Evolutionary conservation across 2,797 vertebrate species (phyloP), one percentile per base, ranked within the genome.

Genomic region (Zalophus californianus): DNA sequence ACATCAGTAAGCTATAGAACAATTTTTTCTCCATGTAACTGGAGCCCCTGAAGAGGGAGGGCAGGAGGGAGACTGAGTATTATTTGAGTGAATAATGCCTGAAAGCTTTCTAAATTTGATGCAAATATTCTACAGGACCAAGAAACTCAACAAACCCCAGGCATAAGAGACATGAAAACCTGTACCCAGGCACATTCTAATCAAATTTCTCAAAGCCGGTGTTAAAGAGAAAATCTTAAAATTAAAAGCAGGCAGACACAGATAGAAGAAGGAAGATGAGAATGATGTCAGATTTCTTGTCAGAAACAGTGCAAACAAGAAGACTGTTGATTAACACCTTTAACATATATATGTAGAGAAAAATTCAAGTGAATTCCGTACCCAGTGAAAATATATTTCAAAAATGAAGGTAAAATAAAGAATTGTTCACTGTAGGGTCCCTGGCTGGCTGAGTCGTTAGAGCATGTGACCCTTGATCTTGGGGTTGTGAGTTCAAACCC

Each of bases 41-140:
- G 64, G 29, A 70, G 2, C 20, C 41, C 16, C 15, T 90, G 25
- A 62, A 78, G 90, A 56, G 7, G 29, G 52, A 50, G 11, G 27
- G 38, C 2, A n/a, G 56, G 48, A 68, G 54, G 29, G 32, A 62
- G 77, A 79, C 14, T 54, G 35, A 86, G 56, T 73, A 48, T 54
- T 52, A 50, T 73, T 92, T 73, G 29, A 93, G 54, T 70, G 72
- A 90, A 56, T 84, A 54, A 92, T 94, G 64, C 32, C 72, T 79
- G 27, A 79, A 89, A 89, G 1, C 29, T 48, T 88, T 94, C 50
- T 11, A 89, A 12, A 73, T 88, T 48, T 48, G 44, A 27, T 85
- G 58, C 64, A 77, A 78, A 52, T 25, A 80, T 54, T 60, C 18
- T 27, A 3, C 12, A 32, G 27, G 18, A 62, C 50, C 35, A 60